Percentiles rank a stretch among this genome's conserved stretches.
These are phyloP conservation scores for Sycobia sp. DNA, from an alignment of 1,140 invertebrate genomes.

Conservation along the genomic window DNA sequence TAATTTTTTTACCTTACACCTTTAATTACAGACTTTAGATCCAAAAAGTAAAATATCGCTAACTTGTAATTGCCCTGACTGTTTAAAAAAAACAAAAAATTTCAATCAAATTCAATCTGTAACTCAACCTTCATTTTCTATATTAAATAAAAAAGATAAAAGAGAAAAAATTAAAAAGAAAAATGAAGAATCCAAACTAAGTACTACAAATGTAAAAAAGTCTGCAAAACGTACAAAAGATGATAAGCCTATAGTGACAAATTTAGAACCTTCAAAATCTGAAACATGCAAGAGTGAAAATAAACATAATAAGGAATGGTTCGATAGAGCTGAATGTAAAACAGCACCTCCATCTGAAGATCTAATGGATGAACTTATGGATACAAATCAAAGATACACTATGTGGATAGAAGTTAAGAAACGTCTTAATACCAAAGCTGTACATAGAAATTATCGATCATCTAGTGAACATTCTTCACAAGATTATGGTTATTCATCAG, in stretches of 20 bases:
- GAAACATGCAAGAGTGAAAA: constrained; percentile 5
- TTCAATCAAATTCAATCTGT: constrained; percentile 36
- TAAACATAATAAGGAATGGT: constrained; percentile 24
- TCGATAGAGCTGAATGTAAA: constrained; percentile 38
- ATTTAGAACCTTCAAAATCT: neutral
- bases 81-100: constrained; percentile 47
- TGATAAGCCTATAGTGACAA: constrained; percentile 2
- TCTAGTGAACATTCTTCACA: constrained; percentile 72
- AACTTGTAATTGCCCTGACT: constrained; percentile 56
- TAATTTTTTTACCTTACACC: constrained; percentile 20
- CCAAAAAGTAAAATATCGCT: constrained; percentile 55
- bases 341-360: constrained; percentile 39
- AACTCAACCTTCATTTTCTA: constrained; percentile 22
- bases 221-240: constrained; percentile 16
- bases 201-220: constrained; percentile 17
- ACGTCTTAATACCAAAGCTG: constrained; percentile 49
- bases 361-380: constrained; percentile 51
- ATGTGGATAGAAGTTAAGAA: constrained; percentile 56
- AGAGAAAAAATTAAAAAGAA: constrained; percentile 37
- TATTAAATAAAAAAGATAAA: constrained; percentile 41
- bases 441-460: constrained; percentile 62
- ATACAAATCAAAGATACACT: constrained; percentile 44
- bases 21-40: constrained; percentile 56
- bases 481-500: constrained; percentile 84
- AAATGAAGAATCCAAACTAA: constrained; percentile 27